Base-by-base conservation (phyloP, 2,888 invertebrate genomes). In the Cephalotes varians region DNA sequence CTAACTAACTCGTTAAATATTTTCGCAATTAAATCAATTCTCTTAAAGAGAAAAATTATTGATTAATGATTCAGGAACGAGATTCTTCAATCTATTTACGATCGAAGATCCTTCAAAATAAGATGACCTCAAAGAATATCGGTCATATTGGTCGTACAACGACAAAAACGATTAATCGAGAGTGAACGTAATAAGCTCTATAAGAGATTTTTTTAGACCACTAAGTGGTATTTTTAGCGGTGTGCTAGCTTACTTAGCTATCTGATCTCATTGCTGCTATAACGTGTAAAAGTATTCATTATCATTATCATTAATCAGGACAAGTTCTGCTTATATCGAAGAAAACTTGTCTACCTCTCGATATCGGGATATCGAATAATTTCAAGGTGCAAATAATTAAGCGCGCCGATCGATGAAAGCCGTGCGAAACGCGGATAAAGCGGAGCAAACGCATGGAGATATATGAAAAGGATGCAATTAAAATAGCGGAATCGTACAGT, bases 381-480 rank as follows among this genome's bases (percentile, higher is more conserved):
- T 71, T 71, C 71, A 71, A 69, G 77, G 77, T 34, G 71, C 34
- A 25, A 74, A 79, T 34, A 71, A 79, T 58, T 71, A 71, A 69
- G 71, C 77, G 44, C 5, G 18, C 18, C 69, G 34, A 79, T 79
- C 71, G 77, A 64, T 64, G 74, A 71, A 79, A 71, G 71, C 44
- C 34, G 31, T 34, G 71, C 34, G 69, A 77, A 56, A 69, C 44
- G 69, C 76, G 77, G 21, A 69, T 69, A 79, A 79, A 69, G 71
- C 71, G 77, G 56, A 71, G 31, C 54, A 69, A 69, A 56, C 69
- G 69, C 56, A 69, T 40, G 21, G 40, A 31, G 40, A 69, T 44
- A 44, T 56, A 56, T 47, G 77, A 71, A 62, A 71, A 79, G 77
- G 71, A 79, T 79, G 56, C 77, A 71, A 79, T 79, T 79, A 71